Conservation (phyloP, 2,113 vertebrate species). For the pig (Sus scrofa) region DNA sequence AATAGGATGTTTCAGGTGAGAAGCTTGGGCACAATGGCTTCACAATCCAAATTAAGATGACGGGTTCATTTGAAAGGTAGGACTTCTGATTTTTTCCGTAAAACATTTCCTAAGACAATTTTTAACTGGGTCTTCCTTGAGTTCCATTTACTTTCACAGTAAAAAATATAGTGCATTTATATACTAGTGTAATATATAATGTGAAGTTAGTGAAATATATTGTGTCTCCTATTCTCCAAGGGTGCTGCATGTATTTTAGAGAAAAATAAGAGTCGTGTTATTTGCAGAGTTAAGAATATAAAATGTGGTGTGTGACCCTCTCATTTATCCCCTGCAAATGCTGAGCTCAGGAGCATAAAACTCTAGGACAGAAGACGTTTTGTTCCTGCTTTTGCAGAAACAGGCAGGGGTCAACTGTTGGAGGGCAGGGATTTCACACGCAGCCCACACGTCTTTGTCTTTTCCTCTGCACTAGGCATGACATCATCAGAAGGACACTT, state of each 20-base stretch:
- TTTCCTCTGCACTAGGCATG: neutral
- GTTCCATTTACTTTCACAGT: neutral
- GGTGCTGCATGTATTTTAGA: too few relatives aligned
- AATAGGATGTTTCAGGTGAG: neutral
- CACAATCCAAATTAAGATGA: neutral
- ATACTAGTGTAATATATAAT: neutral
- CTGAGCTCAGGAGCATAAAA: neutral
- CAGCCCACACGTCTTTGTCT: neutral
- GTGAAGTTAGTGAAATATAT: neutral
- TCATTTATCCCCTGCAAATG: neutral
- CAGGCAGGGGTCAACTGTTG: rapidly evolving
- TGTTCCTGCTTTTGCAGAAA: neutral
- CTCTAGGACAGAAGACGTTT: neutral
- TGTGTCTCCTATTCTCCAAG: neutral
- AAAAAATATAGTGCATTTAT: neutral
- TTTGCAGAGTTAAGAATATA: neutral
- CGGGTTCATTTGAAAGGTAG: neutral
- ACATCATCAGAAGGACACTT: neutral
- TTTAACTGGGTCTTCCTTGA: neutral
- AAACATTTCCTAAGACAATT: neutral
- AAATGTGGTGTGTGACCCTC: neutral
- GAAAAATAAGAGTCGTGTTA: neutral
- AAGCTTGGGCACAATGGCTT: neutral
- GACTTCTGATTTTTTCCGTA: neutral
- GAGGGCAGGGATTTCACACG: neutral